Conservation (phyloP, 2,888 invertebrate species). For the Tipula vernalis region DNA sequence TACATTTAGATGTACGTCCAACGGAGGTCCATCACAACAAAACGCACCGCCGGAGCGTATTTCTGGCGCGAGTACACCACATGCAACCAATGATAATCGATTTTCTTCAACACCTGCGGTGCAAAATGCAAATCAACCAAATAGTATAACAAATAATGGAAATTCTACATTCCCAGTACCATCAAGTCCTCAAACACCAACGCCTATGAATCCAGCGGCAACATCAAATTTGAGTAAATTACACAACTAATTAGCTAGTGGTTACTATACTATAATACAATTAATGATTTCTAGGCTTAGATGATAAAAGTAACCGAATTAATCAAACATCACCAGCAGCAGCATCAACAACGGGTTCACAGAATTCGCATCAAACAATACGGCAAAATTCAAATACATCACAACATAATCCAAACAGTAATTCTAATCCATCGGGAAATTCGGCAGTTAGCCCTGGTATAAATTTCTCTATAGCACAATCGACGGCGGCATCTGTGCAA, state of each 20-base stretch:
- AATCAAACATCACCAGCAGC: background rate
- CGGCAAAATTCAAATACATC: background rate
- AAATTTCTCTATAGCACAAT: constrained; percentile 20
- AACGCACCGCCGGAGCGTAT: background rate
- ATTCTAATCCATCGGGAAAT: constrained; percentile 20
- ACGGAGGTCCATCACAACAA: constrained; percentile 27
- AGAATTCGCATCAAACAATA: background rate
- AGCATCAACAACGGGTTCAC: background rate
- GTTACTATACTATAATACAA: background rate
- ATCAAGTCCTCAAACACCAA: constrained; percentile 35
- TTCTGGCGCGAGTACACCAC: constrained; percentile 25
- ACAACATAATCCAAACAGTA: background rate
- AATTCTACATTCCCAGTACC: constrained; percentile 35
- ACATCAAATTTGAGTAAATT: background rate
- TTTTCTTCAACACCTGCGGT: constrained; percentile 39
- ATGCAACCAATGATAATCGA: constrained; percentile 26
- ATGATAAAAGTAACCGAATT: background rate
- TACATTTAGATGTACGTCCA: constrained; percentile 20
- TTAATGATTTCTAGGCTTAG: background rate
- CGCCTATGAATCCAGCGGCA: constrained; percentile 13
- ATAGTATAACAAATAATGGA: constrained; percentile 31
- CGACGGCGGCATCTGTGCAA: constrained; percentile 28
- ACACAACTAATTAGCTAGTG: background rate
- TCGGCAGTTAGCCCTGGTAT: constrained; percentile 29
- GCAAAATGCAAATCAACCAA: constrained; percentile 23